Percentiles rank a stretch among this genome's conserved stretches.
Conservation (phyloP, 1,140 invertebrate species). For the roundworm (Caenorhabditis elegans) region DNA sequence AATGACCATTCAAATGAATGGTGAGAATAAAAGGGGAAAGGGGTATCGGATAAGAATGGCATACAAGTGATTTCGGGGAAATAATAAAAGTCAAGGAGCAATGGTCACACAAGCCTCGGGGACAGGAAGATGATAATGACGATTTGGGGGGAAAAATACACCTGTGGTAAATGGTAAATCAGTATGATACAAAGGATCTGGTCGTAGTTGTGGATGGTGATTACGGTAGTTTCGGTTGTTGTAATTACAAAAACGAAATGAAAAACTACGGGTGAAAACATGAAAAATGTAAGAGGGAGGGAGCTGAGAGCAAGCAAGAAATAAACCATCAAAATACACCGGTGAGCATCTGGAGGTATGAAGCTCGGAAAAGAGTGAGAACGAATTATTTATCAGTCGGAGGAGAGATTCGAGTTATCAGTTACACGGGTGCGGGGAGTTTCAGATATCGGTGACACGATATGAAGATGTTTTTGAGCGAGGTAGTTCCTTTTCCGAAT, state of each 20-base stretch:
- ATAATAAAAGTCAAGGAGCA: neutral
- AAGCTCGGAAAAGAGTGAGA: no score
- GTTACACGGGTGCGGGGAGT: no score
- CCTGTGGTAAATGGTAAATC: slow-evolving; percentile 19
- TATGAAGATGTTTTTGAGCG: neutral
- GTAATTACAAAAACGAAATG: neutral
- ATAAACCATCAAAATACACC: neutral
- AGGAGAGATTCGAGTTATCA: no score
- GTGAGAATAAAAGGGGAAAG: neutral
- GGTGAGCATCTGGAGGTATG: neutral
- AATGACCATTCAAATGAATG: neutral
- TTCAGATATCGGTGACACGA: neutral
- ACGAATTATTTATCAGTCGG: no score
- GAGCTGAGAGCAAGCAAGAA: no score
- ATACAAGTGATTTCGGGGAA: neutral
- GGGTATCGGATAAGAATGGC: neutral
- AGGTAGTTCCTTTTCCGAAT: neutral
- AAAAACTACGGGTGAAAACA: neutral
- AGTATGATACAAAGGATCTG: slow-evolving; percentile 20
- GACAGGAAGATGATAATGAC: neutral
- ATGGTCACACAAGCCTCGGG: no score
- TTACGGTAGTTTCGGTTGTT: no score
- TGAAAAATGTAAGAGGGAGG: neutral
- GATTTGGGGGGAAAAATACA: neutral
- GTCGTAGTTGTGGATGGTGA: neutral